These are phyloP conservation scores for Hypena proboscidalis DNA, from an alignment of 2,888 invertebrate species.

Conservation along the genomic window DNA sequence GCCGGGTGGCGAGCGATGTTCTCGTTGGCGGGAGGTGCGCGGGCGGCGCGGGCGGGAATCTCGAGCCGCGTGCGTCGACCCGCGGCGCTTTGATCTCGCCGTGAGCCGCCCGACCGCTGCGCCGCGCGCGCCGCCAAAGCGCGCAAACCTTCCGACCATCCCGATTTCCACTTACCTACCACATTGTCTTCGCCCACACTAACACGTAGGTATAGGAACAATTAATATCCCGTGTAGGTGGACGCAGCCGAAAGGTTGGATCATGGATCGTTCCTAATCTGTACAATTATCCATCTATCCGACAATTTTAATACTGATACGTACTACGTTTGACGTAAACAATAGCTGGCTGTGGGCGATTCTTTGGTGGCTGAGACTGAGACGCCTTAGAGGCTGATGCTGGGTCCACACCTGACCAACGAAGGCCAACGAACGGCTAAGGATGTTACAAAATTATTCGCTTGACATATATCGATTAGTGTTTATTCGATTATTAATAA, in stretches of 20 bases:
- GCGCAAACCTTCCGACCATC: constrained; percentile 53
- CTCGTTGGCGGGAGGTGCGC: constrained; percentile 47
- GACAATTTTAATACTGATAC: neutral
- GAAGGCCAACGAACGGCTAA: no score
- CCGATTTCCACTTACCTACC: constrained; percentile 50
- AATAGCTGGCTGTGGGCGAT: no score
- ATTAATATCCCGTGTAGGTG: constrained; percentile 13
- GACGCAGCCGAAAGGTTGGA: constrained; percentile 2
- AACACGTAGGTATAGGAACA: constrained; percentile 9
- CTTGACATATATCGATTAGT: no score
- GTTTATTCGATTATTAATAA: no score
- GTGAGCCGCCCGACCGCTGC: constrained; percentile 38
- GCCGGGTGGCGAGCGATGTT: constrained; percentile 22
- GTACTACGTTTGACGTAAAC: no score
- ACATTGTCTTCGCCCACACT: constrained; percentile 34
- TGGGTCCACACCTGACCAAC: no score
- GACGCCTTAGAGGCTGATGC: no score
- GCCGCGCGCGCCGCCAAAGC: constrained; percentile 47
- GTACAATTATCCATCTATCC: neutral
- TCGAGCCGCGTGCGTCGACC: constrained; percentile 82
- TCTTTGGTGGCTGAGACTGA: no score
- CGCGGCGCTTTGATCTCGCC: constrained; percentile 75
- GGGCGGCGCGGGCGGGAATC: constrained; percentile 55
- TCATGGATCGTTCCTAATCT: constrained; percentile 3
- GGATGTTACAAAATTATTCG: no score